Conservation (phyloP, 2,113 vertebrate genomes). For the Microtus montanus region DNA sequence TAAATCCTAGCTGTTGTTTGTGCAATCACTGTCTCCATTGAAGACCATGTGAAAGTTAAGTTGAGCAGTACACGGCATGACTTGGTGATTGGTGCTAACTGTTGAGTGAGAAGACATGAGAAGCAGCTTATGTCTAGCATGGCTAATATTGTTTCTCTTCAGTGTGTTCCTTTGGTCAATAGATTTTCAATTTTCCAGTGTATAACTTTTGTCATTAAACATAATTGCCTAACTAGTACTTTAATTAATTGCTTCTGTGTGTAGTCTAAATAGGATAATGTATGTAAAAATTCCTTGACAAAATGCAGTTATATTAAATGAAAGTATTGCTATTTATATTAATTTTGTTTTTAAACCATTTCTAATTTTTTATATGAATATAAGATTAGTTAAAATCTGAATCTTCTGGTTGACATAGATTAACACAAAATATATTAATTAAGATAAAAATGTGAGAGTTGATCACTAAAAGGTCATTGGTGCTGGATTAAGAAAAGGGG, state of each 20-base stretch:
- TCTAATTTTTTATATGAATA: constrained; percentile 9
- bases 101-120: neutral
- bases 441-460: neutral
- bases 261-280: neutral
- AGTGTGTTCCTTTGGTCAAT: neutral
- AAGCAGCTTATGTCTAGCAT: neutral
- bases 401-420: neutral
- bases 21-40: neutral
- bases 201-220: neutral
- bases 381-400: neutral
- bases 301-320: neutral
- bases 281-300: neutral
- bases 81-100: neutral
- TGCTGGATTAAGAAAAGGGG: neutral
- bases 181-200: constrained; percentile 15
- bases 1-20: constrained; percentile 13
- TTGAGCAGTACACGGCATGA: too few relatives aligned
- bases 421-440: neutral
- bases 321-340: constrained; percentile 35
- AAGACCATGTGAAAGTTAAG: neutral
- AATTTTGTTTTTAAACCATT: constrained; percentile 21
- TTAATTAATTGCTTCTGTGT: constrained; percentile 3
- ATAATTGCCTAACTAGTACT: neutral
- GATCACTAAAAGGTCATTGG: neutral
- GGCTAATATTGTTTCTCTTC: neutral